A percentile compares a stretch with the other conserved stretches of the same genome.
These are phyloP conservation scores for Philopotamus ludificatus DNA, from an alignment of 1,140 invertebrate species.

Conservation along the genomic window DNA sequence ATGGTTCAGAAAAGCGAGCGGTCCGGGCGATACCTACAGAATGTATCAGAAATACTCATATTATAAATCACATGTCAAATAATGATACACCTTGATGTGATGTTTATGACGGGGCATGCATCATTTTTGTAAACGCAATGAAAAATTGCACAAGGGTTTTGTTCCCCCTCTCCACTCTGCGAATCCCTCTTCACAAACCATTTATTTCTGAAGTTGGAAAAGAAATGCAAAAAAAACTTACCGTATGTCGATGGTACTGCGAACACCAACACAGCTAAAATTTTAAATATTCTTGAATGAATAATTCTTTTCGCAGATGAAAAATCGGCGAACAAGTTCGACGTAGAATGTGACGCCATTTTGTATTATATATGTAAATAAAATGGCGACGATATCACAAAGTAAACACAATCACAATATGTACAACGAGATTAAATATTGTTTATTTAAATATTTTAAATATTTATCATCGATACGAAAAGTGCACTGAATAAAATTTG, in stretches of 20 bases:
- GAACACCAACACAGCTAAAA: conserved; percentile 1
- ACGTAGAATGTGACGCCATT: conserved; percentile 2
- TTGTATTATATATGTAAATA: background rate
- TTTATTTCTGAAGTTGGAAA: background rate
- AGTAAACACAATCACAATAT: background rate
- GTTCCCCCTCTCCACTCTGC: too few relatives aligned
- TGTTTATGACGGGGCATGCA: too few relatives aligned
- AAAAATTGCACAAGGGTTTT: background rate
- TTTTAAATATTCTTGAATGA: background rate
- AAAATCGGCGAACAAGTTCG: conserved; percentile 5
- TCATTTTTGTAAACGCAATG: background rate
- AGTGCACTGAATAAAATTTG: conserved; percentile 10
- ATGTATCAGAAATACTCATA: too few relatives aligned
- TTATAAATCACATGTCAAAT: too few relatives aligned
- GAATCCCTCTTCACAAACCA: background rate
- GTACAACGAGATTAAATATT: background rate
- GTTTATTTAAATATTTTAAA: background rate
- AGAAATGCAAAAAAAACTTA: background rate
- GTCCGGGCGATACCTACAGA: too few relatives aligned
- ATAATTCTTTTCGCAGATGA: conserved; percentile 13
- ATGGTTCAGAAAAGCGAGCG: conserved; percentile 21
- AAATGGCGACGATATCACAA: background rate
- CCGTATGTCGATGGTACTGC: conserved; percentile 18
- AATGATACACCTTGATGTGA: too few relatives aligned
- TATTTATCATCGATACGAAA: background rate